Evolutionary conservation across 2,113 vertebrate species (phyloP).

Genomic region (Myanophis thanlyinensis): DNA sequence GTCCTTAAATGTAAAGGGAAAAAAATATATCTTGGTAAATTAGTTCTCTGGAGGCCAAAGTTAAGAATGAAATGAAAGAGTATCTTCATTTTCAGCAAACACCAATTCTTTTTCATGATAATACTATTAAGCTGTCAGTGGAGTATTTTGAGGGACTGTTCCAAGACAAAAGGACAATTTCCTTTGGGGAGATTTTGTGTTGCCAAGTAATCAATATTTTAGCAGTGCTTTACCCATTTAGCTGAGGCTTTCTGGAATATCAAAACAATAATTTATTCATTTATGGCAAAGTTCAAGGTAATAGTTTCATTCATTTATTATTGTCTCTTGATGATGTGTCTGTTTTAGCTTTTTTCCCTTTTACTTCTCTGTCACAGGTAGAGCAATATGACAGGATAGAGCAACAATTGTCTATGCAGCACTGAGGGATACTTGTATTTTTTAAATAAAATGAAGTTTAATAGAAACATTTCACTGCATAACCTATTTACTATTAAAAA

Average conservation of each 20-base stretch:
- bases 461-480: not conserved
- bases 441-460: not conserved
- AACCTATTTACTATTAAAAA: not conserved
- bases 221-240: slow-evolving; percentile 35
- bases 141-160: slow-evolving; percentile 31
- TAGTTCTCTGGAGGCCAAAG: slow-evolving; percentile 54
- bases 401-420: not conserved
- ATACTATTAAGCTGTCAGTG: slow-evolving; percentile 45
- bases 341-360: not conserved
- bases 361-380: not conserved
- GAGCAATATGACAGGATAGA: not conserved
- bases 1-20: slow-evolving; percentile 29
- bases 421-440: not conserved
- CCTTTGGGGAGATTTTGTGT: not conserved
- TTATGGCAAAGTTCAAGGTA: not conserved
- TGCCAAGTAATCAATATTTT: slow-evolving; percentile 42
- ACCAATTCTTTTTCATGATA: slow-evolving; percentile 41
- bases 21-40: slow-evolving; percentile 43
- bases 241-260: not conserved
- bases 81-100: slow-evolving; percentile 59
- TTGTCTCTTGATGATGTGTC: not conserved
- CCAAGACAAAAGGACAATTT: slow-evolving; percentile 37
- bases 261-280: not conserved
- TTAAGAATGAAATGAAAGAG: slow-evolving; percentile 46
- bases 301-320: slow-evolving; percentile 1